phyloP scores from a whole-genome alignment of 2,113 vertebrate genomes.

The Gallinago paraguaiae region DNA sequence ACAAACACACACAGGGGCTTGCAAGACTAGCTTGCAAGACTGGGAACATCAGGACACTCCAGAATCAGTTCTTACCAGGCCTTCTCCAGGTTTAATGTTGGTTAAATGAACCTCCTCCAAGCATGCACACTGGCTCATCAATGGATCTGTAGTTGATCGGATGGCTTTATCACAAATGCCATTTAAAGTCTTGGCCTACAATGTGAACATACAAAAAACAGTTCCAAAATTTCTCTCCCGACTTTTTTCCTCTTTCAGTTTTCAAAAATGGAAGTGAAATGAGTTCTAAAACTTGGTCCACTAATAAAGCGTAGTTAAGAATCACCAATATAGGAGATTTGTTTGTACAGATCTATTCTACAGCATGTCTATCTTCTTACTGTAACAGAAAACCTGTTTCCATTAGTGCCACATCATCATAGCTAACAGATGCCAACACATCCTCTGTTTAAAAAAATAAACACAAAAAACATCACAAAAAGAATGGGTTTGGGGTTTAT shows the following conservation, averaged over 20 bases:
- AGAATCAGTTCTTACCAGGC: conserved; percentile 83
- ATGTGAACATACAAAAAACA: neutral
- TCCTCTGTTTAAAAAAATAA: neutral
- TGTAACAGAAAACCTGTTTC: neutral
- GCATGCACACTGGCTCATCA: conserved; percentile 82
- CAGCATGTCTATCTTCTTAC: neutral
- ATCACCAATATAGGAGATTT: neutral
- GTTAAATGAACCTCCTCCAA: conserved; percentile 90
- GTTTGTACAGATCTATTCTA: neutral
- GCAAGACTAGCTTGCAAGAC: neutral
- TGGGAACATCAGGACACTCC: neutral
- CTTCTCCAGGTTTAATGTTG: conserved; percentile 87
- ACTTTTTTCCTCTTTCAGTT: neutral
- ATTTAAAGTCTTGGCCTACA: conserved; percentile 88
- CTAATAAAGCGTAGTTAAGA: neutral
- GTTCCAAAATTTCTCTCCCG: neutral
- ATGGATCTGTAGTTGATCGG: conserved; percentile 81
- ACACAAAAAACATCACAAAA: neutral
- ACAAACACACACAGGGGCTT: neutral
- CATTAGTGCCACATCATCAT: neutral
- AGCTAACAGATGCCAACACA: neutral
- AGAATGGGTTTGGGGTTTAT: neutral
- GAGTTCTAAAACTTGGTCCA: neutral
- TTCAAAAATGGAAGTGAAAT: neutral
- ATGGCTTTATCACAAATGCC: conserved; percentile 89